Conservation (phyloP, 2,888 invertebrate genomes). For the Fragum fragum region DNA sequence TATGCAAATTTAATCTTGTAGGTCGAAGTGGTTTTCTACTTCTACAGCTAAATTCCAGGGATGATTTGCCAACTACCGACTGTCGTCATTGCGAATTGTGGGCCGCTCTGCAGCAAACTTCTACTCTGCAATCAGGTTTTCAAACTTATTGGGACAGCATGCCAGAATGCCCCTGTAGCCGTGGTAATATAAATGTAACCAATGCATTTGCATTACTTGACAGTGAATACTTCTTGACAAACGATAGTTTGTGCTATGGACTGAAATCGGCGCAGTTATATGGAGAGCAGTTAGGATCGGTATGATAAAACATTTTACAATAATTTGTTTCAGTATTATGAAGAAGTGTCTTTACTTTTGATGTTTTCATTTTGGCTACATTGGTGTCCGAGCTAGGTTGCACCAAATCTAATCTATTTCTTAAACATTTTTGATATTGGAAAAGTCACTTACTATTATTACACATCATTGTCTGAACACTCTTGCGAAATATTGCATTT, state of each 20-base stretch:
- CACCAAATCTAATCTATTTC: too few species aligned
- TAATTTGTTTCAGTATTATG: too few species aligned
- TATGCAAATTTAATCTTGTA: too few species aligned
- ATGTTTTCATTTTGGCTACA: too few species aligned
- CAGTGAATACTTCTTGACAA: background rate
- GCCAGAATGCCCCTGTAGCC: slow-evolving; percentile 28
- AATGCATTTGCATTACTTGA: background rate
- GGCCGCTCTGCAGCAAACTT: slow-evolving; percentile 12
- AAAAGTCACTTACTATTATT: too few species aligned
- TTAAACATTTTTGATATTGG: too few species aligned
- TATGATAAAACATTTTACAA: background rate
- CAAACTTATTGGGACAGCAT: slow-evolving; percentile 13
- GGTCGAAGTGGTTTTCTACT: slow-evolving; percentile 33
- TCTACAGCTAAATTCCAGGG: slow-evolving; percentile 11
- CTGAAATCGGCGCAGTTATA: background rate
- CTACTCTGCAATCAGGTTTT: background rate
- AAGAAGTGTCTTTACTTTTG: too few species aligned
- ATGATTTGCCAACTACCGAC: slow-evolving; percentile 12
- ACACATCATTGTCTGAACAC: too few species aligned
- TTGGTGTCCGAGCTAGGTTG: too few species aligned
- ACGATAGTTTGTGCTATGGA: background rate
- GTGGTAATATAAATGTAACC: background rate
- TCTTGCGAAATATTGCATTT: too few species aligned
- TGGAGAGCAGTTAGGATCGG: background rate
- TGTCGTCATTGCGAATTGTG: slow-evolving; percentile 28